Base-by-base conservation (phyloP, 2,113 vertebrate genomes). In the Oxyura jamaicensis region DNA sequence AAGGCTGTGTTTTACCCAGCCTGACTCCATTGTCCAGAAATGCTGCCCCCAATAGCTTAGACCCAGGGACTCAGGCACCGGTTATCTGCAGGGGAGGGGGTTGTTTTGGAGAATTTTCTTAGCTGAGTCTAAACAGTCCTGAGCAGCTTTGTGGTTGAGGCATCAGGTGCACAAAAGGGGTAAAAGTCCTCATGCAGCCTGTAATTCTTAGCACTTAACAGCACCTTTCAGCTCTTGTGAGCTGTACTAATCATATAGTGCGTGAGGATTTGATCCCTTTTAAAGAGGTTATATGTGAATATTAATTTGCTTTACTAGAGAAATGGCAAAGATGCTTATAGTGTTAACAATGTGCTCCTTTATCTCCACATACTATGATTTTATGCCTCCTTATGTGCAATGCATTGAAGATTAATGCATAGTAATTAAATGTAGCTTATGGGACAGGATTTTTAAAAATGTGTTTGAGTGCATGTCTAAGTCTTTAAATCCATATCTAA, bases 401-500 rank as follows among this genome's bases (percentile, higher is more conserved):
- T 44, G 48, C 78, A 82, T 80, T 94, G 28, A 80, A 95, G 77
- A 84, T 59, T 48, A 75, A 91, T 96, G 75, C 46, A 21, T 46
- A 62, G 58, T 80, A 95, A 93, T 92, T 93, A 96, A 91, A 73
- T 59, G 50, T 56, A 91, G 77, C 93, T 95, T 97, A 69, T 29
- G 53, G 95, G 73, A 83, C 58, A 88, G 80, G 80, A 88, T 94
- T 90, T 96, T 21, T 48, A 21, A 48, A 19, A 22, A 11, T 48
- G 10, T 46, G 46, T 46, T 46, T 10, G 9, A 46, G 46, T 48
- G 20, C 46, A 48, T 48, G 20, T 48, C 20, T 3, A 48, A 48
- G 42, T 90, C 91, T 10, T 31, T 6, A 8, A 69, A 80, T 28
- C 80, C 74, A 71, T 16, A 8, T 80, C 42, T 39, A 25, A 84